Base-by-base conservation (phyloP, 1,140 invertebrate genomes). In the Heliconius melpomene region DNA sequence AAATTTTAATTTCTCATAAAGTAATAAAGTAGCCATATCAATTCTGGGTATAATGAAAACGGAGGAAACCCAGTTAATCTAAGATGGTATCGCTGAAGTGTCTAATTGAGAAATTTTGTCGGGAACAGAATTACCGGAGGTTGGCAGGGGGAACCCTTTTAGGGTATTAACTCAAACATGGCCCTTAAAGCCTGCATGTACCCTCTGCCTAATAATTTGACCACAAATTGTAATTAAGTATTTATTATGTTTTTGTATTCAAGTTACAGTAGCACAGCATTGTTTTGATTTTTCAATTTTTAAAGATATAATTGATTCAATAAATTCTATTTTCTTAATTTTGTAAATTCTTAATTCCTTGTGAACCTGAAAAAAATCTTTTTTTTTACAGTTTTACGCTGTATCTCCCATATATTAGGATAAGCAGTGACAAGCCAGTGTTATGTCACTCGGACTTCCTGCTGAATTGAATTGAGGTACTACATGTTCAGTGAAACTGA, bases 71-170 rank as follows among this genome's bases (percentile, higher is more conserved):
- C n/a, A 71, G 75, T 77, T 71, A 77, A 77, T 77, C 38, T 77
- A 29, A 77, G 66, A 77, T 77, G 66, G 60, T 60, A 46, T 77
- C 60, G n/a, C 52, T 71, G 57, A 50, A 77, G 75, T 77, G 66
- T 71, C 60, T 38, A 71, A 77, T 77, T 77, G 75, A 26, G 74
- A 57, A 50, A 77, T 71, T 77, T 77, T 71, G 60, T 40, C 66
- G 57, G 52, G 40, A 77, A 77, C 70, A 26, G 75, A 70, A 77
- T 74, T 29, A 52, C 52, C 60, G 40, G 40, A 70, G 60, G 23
- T 54, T 74, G 73, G 0, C 73, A 74, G 26, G 50, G 50, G 36
- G 16, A 52, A 70, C 66, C 40, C 75, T 77, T 71, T 77, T 77
- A 77, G 75, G 36, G 75, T 38, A 77, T 77, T 77, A 77, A 77